Conservation (phyloP, 2,888 invertebrate species). For the Cataglyphis rosenhaueri region DNA sequence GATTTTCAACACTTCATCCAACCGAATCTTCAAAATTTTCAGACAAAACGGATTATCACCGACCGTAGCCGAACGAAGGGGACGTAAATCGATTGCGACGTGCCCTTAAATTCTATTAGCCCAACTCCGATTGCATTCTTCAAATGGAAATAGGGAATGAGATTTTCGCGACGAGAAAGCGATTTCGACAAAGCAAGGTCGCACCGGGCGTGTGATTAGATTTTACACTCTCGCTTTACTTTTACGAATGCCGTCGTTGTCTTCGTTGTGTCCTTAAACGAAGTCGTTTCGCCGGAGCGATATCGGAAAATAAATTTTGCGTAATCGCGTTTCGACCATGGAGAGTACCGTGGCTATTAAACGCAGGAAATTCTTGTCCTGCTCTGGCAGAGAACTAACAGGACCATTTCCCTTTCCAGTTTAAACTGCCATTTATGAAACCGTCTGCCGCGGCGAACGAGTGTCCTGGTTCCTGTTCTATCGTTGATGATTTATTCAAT, state of each 20-base stretch:
- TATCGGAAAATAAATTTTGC: constrained; percentile 54
- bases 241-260: constrained; percentile 36
- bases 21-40: constrained; percentile 50
- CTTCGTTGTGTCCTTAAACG: constrained; percentile 33
- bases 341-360: constrained; percentile 37
- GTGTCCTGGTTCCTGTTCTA: constrained; percentile 61
- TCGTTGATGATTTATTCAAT: constrained; percentile 75
- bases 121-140: constrained; percentile 69
- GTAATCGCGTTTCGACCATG: constrained; percentile 47
- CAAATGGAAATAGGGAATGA: constrained; percentile 68
- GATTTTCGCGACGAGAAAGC: constrained; percentile 62
- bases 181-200: constrained; percentile 60
- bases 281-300: constrained; percentile 24
- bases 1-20: constrained; percentile 45
- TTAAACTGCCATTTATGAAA: constrained; percentile 59
- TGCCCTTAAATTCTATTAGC: constrained; percentile 63
- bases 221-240: constrained; percentile 51
- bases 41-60: constrained; percentile 69
- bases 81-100: constrained; percentile 67
- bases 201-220: constrained; percentile 48
- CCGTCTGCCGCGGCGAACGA: constrained; percentile 55
- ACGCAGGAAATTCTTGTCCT: constrained; percentile 56
- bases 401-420: constrained; percentile 58
- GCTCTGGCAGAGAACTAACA: constrained; percentile 43
- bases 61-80: constrained; percentile 63